These are phyloP conservation scores for Cyphomyrus discorhynchus DNA, from an alignment of 2,113 vertebrate species.

Conservation along the genomic window DNA sequence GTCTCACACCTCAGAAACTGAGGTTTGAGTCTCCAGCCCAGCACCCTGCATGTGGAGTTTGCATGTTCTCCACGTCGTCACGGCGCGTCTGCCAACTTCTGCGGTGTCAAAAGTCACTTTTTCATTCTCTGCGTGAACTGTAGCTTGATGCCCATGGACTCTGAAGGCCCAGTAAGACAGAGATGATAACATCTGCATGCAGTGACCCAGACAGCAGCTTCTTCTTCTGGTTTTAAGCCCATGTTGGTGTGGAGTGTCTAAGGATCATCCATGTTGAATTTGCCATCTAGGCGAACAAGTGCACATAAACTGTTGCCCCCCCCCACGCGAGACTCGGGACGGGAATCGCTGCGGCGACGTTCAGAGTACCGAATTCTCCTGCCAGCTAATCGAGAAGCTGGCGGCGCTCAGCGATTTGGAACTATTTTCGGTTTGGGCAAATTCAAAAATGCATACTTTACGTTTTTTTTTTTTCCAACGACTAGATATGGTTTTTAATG, in stretches of 20 bases:
- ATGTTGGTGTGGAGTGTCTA: not conserved
- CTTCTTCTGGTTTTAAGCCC: not conserved
- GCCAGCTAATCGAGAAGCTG: not conserved
- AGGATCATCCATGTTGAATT: not conserved
- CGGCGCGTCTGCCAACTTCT: not conserved
- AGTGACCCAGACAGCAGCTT: not conserved
- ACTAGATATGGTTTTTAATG: slow-evolving; percentile 24
- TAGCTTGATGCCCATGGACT: not conserved
- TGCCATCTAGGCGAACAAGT: no score
- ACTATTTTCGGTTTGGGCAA: slow-evolving; percentile 13
- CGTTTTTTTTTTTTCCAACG: not conserved
- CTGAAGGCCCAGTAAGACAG: not conserved
- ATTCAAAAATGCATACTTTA: slow-evolving; percentile 14
- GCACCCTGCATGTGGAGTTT: not conserved
- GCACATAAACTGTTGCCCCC: no score
- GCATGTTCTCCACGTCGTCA: not conserved
- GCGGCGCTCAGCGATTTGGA: not conserved
- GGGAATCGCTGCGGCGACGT: not conserved
- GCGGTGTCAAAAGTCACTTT: not conserved
- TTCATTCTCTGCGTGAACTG: not conserved
- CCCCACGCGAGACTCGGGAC: not conserved
- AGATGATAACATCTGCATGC: not conserved
- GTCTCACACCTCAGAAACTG: not conserved
- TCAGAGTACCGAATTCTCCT: slow-evolving; percentile 17
- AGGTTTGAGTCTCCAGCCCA: not conserved